Conservation (phyloP, 1,140 invertebrate species). For the Ptiloglossa arizonensis region DNA sequence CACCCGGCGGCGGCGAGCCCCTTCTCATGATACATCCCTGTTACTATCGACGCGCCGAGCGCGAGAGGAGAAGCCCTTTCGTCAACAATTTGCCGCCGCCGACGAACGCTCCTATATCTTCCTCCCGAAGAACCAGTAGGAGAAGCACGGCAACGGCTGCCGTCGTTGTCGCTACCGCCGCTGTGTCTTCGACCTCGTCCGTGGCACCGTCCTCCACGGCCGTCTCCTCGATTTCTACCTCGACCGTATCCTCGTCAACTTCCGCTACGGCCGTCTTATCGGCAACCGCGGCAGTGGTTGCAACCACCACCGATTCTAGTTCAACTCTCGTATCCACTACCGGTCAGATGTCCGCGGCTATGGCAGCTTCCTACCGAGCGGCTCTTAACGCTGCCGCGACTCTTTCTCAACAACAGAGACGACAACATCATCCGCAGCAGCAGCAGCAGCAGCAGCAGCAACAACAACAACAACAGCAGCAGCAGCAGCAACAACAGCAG, state of each 20-base stretch:
- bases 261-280: slow-evolving; percentile 55
- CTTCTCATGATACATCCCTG: slow-evolving; percentile 93
- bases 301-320: slow-evolving; percentile 37
- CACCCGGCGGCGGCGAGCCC: slow-evolving; percentile 88
- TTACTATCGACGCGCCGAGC: slow-evolving; percentile 90
- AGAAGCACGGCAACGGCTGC: slow-evolving; percentile 35
- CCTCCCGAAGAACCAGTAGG: slow-evolving; percentile 63
- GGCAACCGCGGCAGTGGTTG: slow-evolving; percentile 48
- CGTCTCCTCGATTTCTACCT: slow-evolving; percentile 38
- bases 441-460: slow-evolving; percentile 61
- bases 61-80: slow-evolving; percentile 88
- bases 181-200: slow-evolving; percentile 39
- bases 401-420: slow-evolving; percentile 58
- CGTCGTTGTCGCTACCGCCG: slow-evolving; percentile 26
- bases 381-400: slow-evolving; percentile 61
- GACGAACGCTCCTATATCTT: slow-evolving; percentile 57
- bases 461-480: slow-evolving; percentile 47
- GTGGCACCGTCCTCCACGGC: neutral
- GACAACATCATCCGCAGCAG: slow-evolving; percentile 66
- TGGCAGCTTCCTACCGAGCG: slow-evolving; percentile 61
- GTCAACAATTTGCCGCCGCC: slow-evolving; percentile 86
- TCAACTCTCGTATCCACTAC: slow-evolving; percentile 45
- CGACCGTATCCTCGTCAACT: slow-evolving; percentile 53
- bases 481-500: slow-evolving; percentile 69
- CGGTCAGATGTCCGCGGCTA: slow-evolving; percentile 55